These are phyloP conservation scores for Atrichornis clamosus DNA, from an alignment of 2,113 vertebrate genomes.

Conservation along the genomic window DNA sequence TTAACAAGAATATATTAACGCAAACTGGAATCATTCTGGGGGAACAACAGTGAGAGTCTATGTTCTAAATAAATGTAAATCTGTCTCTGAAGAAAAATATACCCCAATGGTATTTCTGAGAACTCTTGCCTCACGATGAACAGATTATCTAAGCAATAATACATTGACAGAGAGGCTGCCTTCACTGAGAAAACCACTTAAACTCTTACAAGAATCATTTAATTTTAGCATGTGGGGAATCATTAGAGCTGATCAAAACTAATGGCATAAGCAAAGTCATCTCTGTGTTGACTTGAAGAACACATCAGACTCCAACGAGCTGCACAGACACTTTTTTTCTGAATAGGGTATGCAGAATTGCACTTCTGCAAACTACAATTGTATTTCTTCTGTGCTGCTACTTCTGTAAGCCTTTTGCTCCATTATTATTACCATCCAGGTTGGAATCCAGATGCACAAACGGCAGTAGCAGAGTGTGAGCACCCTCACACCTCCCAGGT, in stretches of 20 bases:
- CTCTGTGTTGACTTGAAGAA: neutral
- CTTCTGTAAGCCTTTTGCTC: neutral
- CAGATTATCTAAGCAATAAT: neutral
- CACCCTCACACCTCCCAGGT: neutral
- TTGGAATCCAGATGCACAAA: neutral
- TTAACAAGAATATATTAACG: neutral
- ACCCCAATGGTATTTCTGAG: neutral
- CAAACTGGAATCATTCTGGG: neutral
- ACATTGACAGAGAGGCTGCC: neutral
- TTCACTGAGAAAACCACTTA: neutral
- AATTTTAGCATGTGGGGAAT: neutral
- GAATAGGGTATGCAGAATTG: neutral
- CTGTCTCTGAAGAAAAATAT: neutral
- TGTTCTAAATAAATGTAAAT: neutral
- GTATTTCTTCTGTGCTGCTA: neutral
- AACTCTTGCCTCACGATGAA: neutral
- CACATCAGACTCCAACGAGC: neutral
- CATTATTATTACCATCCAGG: no score
- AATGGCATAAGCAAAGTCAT: neutral
- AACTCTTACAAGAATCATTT: neutral
- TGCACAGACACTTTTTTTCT: neutral
- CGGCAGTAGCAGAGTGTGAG: fast-evolving
- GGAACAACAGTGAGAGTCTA: neutral
- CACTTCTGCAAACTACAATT: neutral
- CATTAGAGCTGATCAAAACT: neutral